Evolutionary conservation across 2,113 vertebrate genomes (phyloP).

Genomic region (Eublepharis macularius): DNA sequence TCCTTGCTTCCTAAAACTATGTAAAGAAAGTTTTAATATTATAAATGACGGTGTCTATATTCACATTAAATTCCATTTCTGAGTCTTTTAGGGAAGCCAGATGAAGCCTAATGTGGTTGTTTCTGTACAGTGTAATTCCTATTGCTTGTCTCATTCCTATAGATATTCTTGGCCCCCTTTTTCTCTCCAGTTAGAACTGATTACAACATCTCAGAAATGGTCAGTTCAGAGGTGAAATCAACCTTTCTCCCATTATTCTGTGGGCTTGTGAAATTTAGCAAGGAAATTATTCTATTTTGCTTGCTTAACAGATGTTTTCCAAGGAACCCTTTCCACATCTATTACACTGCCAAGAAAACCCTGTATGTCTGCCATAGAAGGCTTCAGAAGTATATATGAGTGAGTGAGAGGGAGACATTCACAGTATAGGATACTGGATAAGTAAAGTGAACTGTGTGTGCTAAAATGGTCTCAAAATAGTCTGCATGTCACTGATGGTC

Average conservation of each 20-base stretch:
- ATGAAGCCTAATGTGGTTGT: not conserved
- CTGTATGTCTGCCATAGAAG: not conserved
- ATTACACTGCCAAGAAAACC: not conserved
- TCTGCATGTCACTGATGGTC: not conserved
- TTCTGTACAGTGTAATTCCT: not conserved
- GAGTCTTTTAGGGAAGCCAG: not conserved
- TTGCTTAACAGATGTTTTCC: not conserved
- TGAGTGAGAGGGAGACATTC: too few relatives aligned
- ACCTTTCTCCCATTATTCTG: not conserved
- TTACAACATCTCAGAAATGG: not conserved
- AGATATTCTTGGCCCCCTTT: not conserved
- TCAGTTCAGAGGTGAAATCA: conserved; percentile 5
- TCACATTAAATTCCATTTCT: not conserved
- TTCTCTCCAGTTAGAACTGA: not conserved
- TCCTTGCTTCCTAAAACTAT: not conserved
- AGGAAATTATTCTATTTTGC: not conserved
- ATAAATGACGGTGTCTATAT: not conserved
- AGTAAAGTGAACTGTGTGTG: not conserved
- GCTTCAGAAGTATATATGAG: too few relatives aligned
- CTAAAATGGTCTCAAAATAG: not conserved
- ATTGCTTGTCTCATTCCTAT: not conserved
- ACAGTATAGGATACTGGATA: not conserved
- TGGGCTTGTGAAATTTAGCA: not conserved
- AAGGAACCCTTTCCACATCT: not conserved
- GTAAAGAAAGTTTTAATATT: too few relatives aligned